phyloP scores from a whole-genome alignment of 1,140 invertebrate genomes.

The Gryon sp. region DNA sequence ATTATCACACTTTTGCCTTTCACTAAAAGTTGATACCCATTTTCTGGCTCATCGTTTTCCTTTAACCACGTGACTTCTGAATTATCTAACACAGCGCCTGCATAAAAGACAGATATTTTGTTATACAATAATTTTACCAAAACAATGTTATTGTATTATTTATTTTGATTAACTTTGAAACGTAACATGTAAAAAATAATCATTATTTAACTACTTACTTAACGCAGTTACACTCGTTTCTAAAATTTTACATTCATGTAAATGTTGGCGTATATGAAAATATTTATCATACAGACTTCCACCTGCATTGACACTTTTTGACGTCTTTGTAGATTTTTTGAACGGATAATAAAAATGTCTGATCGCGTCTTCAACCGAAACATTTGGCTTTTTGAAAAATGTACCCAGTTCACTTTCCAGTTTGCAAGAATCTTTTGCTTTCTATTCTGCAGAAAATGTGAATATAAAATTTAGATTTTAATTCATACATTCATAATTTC shows the following conservation, averaged over 20 bases:
- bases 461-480: too few species aligned
- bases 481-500: too few species aligned
- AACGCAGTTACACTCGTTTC: constrained; percentile 1
- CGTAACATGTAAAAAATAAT: too few species aligned
- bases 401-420: constrained; percentile 1
- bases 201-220: too few species aligned
- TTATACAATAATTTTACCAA: too few species aligned
- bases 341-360: background rate
- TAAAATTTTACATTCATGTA: background rate
- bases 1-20: constrained; percentile 1
- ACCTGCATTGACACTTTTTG: constrained; percentile 5
- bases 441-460: too few species aligned
- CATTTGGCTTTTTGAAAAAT: background rate
- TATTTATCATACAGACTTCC: constrained; percentile 8
- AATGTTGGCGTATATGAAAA: background rate
- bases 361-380: background rate
- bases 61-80: constrained; percentile 2
- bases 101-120: too few species aligned
- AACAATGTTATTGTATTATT: too few species aligned
- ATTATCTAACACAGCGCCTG: too few species aligned
- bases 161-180: constrained; percentile 7
- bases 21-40: background rate
- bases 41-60: constrained; percentile 7
- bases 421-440: too few species aligned
- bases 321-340: background rate